Evolutionary conservation across 2,113 vertebrate genomes (phyloP), one percentile per base, ranked within the genome.

Genomic region (Phodopus roborovskii): DNA sequence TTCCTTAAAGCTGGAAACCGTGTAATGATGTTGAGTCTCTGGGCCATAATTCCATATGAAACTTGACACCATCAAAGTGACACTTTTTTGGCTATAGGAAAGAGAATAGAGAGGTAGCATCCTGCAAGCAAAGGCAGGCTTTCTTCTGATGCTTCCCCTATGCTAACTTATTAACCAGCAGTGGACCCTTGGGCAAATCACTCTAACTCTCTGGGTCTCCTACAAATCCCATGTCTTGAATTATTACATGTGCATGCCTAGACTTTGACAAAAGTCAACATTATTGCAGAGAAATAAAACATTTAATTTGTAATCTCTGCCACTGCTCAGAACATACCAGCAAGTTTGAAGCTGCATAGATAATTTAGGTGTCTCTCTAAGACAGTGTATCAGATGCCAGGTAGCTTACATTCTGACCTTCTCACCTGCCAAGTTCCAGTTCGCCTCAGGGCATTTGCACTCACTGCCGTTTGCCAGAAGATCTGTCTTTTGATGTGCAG

Each of bases 191-290:
- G 58, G 22, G n/a, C 15, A 93, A 58, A 81, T 71, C 53, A 24
- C 15, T 83, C 85, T 90, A 85, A 16, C 2, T 73, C 45, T 91
- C 66, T 74, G 56, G 66, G 33, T 9, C 20, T 90, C 10, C 17
- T 39, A 13, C 45, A 78, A 45, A 91, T 5, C 77, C 12, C 60
- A 45, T 26, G 48, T 13, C 62, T 94, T 88, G 8, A 88, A 91
- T 83, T 48, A 56, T 42, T 73, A 88, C 42, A 33, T 75, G 50
- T 62, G 30, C 62, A n/a, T 68, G 22, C 36, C 64, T 39, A 91
- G 42, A 70, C 30, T 94, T 88, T 93, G 62, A 89, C 81, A 77
- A 87, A 92, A 36, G 24, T 64, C 81, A n/a, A n/a, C n/a, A n/a
- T 92, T 42, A 75, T 48, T 71, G 15, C 50, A 93, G 28, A 20